These are phyloP conservation scores for Notiomystis cincta DNA, from an alignment of 2,113 vertebrate species.

Conservation along the genomic window DNA sequence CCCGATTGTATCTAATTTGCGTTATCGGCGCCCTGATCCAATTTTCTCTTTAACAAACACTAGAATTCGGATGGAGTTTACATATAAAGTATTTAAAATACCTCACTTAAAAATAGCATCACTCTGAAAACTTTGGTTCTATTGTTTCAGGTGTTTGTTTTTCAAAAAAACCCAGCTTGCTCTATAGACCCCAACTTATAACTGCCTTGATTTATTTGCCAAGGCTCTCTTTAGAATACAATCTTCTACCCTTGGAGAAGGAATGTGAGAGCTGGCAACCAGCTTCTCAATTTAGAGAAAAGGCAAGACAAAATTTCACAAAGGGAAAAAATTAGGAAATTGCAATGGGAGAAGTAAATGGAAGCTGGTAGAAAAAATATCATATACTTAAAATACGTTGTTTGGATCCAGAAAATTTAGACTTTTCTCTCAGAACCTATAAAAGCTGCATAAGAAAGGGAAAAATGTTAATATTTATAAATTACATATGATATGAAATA, in stretches of 20 bases:
- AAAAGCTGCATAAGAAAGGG: neutral
- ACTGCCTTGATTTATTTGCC: neutral
- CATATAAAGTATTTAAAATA: neutral
- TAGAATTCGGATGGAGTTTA: neutral
- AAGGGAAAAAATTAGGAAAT: neutral
- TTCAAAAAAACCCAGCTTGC: neutral
- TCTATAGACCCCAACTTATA: neutral
- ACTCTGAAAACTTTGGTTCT: neutral
- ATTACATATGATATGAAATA: neutral
- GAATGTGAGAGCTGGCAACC: neutral
- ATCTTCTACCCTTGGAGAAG: neutral
- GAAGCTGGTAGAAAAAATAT: neutral
- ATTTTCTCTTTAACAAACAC: neutral
- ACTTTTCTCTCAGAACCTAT: neutral
- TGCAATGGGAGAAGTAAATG: neutral
- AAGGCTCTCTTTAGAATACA: neutral
- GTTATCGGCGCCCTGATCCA: rapidly evolving
- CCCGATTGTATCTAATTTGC: neutral
- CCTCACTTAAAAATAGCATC: neutral
- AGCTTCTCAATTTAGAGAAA: too few species aligned
- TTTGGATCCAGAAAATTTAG: neutral
- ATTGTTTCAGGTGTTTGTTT: neutral
- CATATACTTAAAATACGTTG: neutral
- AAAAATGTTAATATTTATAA: neutral
- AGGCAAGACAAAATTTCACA: neutral